Percentiles rank a stretch among this genome's conserved stretches.
phyloP scores from a whole-genome alignment of 2,888 invertebrate genomes.

The Biston stratarius region DNA sequence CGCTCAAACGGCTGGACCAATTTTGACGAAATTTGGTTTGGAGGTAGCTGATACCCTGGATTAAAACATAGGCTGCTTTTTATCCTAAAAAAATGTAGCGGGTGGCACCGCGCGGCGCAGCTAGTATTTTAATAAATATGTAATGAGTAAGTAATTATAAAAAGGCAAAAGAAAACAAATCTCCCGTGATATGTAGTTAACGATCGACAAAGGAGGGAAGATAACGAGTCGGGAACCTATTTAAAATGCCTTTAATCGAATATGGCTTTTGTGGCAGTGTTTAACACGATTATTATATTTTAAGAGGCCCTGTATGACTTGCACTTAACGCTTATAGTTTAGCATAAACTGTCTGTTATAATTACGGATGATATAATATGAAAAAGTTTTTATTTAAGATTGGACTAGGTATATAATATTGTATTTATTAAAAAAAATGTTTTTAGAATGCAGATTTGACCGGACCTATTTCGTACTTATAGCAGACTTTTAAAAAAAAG shows the following conservation, averaged over 20 bases:
- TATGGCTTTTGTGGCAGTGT: conserved; percentile 83
- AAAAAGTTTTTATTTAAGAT: not conserved
- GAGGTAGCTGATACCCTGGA: too few relatives aligned
- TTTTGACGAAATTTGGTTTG: too few relatives aligned
- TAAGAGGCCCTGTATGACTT: conserved; percentile 83
- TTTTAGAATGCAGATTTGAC: too few relatives aligned
- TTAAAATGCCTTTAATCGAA: conserved; percentile 81
- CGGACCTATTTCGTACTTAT: too few relatives aligned
- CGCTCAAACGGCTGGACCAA: too few relatives aligned
- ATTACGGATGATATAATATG: conserved; percentile 2
- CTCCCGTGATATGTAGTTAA: conserved; percentile 28
- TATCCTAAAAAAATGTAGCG: too few relatives aligned
- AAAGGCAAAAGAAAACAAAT: conserved; percentile 32
- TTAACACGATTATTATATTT: conserved; percentile 86
- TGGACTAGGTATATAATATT: too few relatives aligned
- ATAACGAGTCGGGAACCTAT: conserved; percentile 82
- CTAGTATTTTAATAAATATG: too few relatives aligned
- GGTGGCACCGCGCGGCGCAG: too few relatives aligned
- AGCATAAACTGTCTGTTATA: not conserved
- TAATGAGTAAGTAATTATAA: not conserved
- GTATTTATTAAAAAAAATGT: too few relatives aligned
- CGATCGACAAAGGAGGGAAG: conserved; percentile 63
- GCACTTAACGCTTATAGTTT: conserved; percentile 70
- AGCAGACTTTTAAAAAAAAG: too few relatives aligned
- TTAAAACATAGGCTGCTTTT: too few relatives aligned